These are phyloP conservation scores for Trochalopteron elliotii DNA, from an alignment of 2,113 vertebrate genomes.

Conservation along the genomic window DNA sequence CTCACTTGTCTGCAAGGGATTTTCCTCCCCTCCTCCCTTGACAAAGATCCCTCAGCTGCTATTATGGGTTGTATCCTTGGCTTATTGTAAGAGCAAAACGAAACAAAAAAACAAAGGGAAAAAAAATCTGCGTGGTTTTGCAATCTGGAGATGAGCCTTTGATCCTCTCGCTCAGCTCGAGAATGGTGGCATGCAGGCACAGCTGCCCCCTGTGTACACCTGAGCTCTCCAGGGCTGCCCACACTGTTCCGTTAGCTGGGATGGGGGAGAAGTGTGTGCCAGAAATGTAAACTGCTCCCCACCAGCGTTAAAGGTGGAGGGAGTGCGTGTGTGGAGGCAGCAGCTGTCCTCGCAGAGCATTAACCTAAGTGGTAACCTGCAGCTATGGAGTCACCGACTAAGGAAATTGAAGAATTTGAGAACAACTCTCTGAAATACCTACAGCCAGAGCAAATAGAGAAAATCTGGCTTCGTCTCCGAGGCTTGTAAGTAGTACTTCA, in stretches of 20 bases:
- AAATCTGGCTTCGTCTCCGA: constrained; percentile 97
- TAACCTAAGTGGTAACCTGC: constrained; percentile 47
- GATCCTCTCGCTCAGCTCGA: neutral
- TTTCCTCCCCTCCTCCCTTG: neutral
- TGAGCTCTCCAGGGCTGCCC: neutral
- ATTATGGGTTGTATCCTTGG: constrained; percentile 6
- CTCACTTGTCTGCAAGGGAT: constrained; percentile 15
- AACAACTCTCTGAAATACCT: constrained; percentile 97
- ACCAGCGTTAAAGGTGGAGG: constrained; percentile 36
- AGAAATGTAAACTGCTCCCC: constrained; percentile 9
- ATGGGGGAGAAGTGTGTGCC: neutral
- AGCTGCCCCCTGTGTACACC: neutral
- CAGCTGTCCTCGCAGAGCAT: neutral
- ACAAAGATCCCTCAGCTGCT: constrained; percentile 40
- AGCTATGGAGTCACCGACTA: constrained; percentile 96
- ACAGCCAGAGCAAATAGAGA: constrained; percentile 97
- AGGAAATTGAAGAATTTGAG: constrained; percentile 99
- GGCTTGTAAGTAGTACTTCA: constrained; percentile 89
- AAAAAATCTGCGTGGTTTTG: neutral
- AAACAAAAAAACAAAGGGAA: neutral
- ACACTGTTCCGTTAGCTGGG: neutral
- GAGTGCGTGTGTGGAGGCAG: neutral
- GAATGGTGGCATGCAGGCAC: constrained; percentile 38
- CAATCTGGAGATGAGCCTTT: constrained; percentile 2
- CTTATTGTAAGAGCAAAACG: neutral